Base-by-base conservation (phyloP, 2,888 invertebrate species). In the Plagodis pulveraria region DNA sequence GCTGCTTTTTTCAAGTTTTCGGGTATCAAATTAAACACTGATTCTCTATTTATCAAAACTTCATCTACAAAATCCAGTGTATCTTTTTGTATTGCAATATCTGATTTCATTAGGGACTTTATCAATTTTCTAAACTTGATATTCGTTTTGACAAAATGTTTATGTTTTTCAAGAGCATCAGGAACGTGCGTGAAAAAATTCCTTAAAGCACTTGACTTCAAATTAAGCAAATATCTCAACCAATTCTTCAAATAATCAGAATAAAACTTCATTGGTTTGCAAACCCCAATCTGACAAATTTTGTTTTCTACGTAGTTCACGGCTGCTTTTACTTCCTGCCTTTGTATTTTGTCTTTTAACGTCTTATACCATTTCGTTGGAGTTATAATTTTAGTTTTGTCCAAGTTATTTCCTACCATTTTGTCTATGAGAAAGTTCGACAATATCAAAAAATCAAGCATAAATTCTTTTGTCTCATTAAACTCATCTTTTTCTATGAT, bases 41-140 rank as follows among this genome's bases (percentile, higher is more conserved):
- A 66, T 32, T 76, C 70, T 35, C 72, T 70, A 56, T 77, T 80
- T 0, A 74, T 75, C 36, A 86, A 56, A 11, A 77, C 64, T 64
- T 84, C 86, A 58, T 84, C 84, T 0, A 86, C 12, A 49, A 80
- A 80, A 42, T 85, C 85, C 11, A 86, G 48, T 8, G 75, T 63
- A 67, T 81, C 81, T 43, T 79, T 78, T 58, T 84, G 77, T 6
- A 73, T 66, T 10, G 56, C 51, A 0, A 64, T 36, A 22, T 74
- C 68, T 6, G 72, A 63, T 45, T 70, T 67, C 5, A 70, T 58
- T 2, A 83, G 60, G 41, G 69, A 67, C 50, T 66, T 73, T 6
- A 64, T 48, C 33, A 50, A 50, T 44, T 56, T 48, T n/a, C 50
- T 36, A n/a, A 58, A 64, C 41, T 61, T 58, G 8, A 60, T 7